Conservation (phyloP, 2,888 invertebrate genomes). For the Encarsia formosa region DNA sequence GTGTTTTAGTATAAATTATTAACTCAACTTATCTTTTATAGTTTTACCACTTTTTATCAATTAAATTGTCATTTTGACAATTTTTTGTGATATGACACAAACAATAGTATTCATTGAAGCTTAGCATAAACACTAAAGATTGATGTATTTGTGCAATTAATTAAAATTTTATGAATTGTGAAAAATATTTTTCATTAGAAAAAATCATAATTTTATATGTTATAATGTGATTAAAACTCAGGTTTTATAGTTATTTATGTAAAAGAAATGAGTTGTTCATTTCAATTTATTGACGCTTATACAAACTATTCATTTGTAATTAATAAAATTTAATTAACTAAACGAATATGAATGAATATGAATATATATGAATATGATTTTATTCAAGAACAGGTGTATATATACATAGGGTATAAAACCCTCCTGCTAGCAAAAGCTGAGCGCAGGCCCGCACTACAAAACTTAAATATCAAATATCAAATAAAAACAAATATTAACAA, state of each 20-base stretch:
- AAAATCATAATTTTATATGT: not conserved
- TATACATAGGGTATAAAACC: no score
- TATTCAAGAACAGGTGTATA: no score
- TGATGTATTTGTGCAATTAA: not conserved
- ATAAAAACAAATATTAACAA: no score
- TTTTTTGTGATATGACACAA: constrained; percentile 14
- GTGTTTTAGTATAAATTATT: constrained; percentile 2
- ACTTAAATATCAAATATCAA: no score
- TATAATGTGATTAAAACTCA: not conserved
- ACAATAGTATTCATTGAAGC: constrained; percentile 4
- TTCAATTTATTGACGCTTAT: no score
- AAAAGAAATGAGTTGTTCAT: not conserved
- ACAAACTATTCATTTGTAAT: no score
- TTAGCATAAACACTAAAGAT: not conserved
- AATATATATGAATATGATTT: no score
- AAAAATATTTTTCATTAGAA: not conserved
- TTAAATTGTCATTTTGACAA: constrained; percentile 7
- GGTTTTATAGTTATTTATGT: not conserved
- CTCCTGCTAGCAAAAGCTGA: no score
- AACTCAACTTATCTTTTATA: not conserved
- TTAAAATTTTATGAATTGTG: not conserved
- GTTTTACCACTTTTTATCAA: not conserved
- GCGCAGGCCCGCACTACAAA: no score
- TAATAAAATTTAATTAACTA: no score
- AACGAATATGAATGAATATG: no score